A percentile compares a stretch with the other conserved stretches of the same genome.
These are phyloP conservation scores for Paguma larvata DNA, from an alignment of 2,797 vertebrate species.

Conservation along the genomic window DNA sequence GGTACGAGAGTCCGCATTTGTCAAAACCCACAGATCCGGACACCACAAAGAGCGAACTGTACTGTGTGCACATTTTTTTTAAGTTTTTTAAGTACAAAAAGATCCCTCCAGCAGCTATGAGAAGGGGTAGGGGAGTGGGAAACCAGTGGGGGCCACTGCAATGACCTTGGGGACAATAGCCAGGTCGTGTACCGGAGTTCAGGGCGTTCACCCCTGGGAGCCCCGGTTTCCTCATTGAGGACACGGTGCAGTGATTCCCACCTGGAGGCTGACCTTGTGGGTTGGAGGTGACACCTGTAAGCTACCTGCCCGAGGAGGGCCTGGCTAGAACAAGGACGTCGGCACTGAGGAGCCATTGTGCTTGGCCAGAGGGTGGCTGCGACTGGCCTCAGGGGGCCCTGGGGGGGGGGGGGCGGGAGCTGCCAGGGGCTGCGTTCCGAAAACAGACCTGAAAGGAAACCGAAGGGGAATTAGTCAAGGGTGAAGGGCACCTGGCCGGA, in stretches of 20 bases:
- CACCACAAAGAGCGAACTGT: accelerated
- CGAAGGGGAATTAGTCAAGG: not conserved
- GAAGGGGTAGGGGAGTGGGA: not conserved
- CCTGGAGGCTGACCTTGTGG: accelerated
- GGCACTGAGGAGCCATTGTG: accelerated
- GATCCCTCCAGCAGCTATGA: not conserved
- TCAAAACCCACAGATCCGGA: not conserved
- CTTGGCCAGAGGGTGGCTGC: not conserved
- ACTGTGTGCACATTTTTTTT: accelerated
- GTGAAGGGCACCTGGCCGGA: not conserved
- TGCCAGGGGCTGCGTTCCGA: not conserved
- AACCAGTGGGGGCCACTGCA: not conserved
- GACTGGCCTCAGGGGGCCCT: not conserved
- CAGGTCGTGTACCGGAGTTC: not conserved
- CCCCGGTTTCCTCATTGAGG: not conserved
- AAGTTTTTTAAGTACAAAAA: not conserved
- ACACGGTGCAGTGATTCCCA: accelerated
- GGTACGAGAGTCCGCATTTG: accelerated
- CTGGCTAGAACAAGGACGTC: not conserved
- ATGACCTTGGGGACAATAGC: not conserved
- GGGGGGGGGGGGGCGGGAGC: not conserved
- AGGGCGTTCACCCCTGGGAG: not conserved
- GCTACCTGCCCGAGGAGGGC: not conserved
- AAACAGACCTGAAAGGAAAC: slow-evolving; percentile 24
- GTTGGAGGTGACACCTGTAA: not conserved